Conservation (phyloP, 2,113 vertebrate genomes). For the Microcebus murinus region DNA sequence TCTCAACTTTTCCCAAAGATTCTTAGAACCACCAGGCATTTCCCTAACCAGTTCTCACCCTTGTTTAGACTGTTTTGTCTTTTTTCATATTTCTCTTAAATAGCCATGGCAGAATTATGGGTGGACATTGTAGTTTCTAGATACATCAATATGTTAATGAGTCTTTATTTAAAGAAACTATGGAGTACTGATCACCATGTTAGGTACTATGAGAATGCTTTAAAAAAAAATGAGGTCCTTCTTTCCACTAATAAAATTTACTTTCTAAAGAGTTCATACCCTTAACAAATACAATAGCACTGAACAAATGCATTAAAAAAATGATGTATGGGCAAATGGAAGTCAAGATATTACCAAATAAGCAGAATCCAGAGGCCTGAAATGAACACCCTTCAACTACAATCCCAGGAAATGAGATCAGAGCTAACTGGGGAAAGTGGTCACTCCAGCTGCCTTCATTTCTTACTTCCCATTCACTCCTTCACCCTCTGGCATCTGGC, state of each 20-base stretch:
- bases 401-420: conserved; percentile 60
- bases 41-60: neutral
- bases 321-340: neutral
- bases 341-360: neutral
- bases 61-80: neutral
- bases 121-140: neutral
- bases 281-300: neutral
- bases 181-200: neutral
- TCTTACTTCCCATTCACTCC: conserved; percentile 23
- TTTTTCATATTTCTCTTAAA: neutral
- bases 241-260: conserved; percentile 22
- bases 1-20: neutral
- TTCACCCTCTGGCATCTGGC: neutral
- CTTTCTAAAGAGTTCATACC: conserved; percentile 33
- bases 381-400: conserved; percentile 4
- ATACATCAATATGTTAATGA: neutral
- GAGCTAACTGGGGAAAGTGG: conserved; percentile 44
- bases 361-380: conserved; percentile 11
- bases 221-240: conserved; percentile 44
- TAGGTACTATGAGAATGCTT: neutral
- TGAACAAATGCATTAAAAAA: conserved; percentile 14
- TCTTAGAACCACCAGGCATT: neutral
- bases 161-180: conserved; percentile 4
- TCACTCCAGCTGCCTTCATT: neutral
- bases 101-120: neutral